phyloP scores from a whole-genome alignment of 2,888 invertebrate species.

The Drosophila helvetica region DNA sequence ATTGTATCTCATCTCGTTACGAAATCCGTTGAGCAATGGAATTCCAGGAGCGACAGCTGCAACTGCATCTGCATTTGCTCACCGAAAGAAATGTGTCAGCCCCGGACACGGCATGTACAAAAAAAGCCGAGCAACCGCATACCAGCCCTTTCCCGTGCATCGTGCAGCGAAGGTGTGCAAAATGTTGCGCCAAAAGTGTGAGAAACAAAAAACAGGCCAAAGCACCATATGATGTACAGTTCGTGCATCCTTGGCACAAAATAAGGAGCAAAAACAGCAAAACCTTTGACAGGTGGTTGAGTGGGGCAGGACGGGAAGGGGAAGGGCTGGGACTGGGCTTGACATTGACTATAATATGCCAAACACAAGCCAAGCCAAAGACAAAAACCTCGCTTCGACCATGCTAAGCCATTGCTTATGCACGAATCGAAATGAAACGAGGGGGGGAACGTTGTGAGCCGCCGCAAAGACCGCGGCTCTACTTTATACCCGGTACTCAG shows the following conservation, averaged over 20 bases:
- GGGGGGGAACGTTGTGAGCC: too few relatives aligned
- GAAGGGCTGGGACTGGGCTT: conserved; percentile 1
- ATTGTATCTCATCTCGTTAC: conserved; percentile 43
- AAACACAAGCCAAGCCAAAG: conserved; percentile 55
- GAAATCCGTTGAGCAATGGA: conserved; percentile 41
- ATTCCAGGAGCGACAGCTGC: conserved; percentile 32
- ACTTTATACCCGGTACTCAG: too few relatives aligned
- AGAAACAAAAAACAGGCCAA: conserved; percentile 14
- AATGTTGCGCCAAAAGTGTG: conserved; percentile 24
- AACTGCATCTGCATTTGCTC: conserved; percentile 26
- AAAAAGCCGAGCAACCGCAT: conserved; percentile 17
- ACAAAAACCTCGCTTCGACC: conserved; percentile 27
- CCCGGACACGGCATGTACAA: conserved; percentile 19
- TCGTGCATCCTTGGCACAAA: conserved; percentile 29
- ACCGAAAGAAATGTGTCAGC: conserved; percentile 40
- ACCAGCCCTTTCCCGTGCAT: not conserved
- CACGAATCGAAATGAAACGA: conserved; percentile 34
- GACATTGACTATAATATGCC: conserved; percentile 62
- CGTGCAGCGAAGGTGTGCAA: conserved; percentile 33
- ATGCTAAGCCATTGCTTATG: conserved; percentile 66
- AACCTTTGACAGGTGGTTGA: conserved; percentile 38
- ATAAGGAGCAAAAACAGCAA: conserved; percentile 12
- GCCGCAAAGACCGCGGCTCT: too few relatives aligned
- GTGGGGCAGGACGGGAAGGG: conserved; percentile 1
- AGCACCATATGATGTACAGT: conserved; percentile 38